Evolutionary conservation across 35 echinoderm and acorn worm genomes (phyloP).

Genomic region (Apostichopus parvimensis): DNA sequence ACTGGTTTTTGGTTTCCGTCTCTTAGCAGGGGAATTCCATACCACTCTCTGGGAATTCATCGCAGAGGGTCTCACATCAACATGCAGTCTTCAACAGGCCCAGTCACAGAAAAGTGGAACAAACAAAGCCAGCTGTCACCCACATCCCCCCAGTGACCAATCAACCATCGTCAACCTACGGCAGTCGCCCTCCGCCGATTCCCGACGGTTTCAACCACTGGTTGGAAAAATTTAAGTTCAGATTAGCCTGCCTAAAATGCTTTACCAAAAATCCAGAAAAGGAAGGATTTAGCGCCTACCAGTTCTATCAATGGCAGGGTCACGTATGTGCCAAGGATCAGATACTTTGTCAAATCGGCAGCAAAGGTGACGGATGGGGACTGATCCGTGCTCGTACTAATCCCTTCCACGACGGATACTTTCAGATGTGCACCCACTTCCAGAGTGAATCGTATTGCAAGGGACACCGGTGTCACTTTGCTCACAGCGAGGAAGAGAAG

Average conservation of each 20-base stretch:
- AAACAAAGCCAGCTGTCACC: background rate
- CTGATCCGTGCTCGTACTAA: constrained; percentile 9
- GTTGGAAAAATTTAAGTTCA: background rate
- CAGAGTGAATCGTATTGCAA: background rate
- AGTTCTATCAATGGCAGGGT: background rate
- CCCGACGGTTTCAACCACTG: background rate
- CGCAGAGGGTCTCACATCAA: background rate
- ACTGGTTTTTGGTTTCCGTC: background rate
- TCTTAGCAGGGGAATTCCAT: background rate
- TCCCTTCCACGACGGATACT: constrained; percentile 47
- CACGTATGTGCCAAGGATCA: background rate
- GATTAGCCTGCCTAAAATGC: background rate
- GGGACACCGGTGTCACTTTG: background rate
- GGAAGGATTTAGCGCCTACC: background rate
- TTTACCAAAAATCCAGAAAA: background rate
- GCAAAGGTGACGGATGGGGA: background rate
- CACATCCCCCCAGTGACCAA: background rate
- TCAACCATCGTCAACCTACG: background rate
- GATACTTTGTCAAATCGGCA: background rate
- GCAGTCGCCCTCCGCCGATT: background rate
- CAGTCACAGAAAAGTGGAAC: background rate
- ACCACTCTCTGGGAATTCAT: background rate
- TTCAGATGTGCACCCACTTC: constrained; percentile 29
- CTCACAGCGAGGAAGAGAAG: constrained; percentile 17
- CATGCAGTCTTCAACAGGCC: background rate